A percentile compares a stretch with the other conserved stretches of the same genome.
Evolutionary conservation across 2,888 invertebrate genomes (phyloP).

Genomic region (Cephus rjabovi): DNA sequence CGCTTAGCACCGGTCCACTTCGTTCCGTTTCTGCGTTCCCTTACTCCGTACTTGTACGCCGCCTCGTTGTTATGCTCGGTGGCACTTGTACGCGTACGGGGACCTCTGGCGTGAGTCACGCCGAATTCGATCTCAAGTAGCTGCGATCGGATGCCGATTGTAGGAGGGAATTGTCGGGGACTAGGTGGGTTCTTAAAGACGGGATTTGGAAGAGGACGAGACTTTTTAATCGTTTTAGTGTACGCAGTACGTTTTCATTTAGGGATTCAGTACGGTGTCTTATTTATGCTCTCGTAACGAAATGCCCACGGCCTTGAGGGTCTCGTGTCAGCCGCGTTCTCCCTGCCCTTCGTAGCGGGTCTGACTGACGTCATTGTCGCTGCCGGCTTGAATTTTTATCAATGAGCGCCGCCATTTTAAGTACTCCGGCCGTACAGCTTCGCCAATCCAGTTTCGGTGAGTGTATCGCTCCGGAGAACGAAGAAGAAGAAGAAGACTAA

Average conservation of each 20-base stretch:
- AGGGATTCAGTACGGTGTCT: not conserved
- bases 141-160: not conserved
- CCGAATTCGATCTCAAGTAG: not conserved
- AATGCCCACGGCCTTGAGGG: not conserved
- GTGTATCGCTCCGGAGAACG: not conserved
- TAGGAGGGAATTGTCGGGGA: not conserved
- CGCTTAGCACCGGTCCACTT: not conserved
- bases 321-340: not conserved
- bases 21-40: not conserved
- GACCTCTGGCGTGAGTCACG: not conserved
- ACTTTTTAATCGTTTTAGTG: not conserved
- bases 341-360: not conserved
- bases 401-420: not conserved
- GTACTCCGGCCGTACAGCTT: not conserved
- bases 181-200: not conserved
- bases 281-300: not conserved
- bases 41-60: not conserved
- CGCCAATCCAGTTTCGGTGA: not conserved
- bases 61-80: not conserved
- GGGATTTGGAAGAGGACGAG: not conserved
- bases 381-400: constrained; percentile 5
- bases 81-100: not conserved
- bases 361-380: not conserved
- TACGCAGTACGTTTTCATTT: not conserved
- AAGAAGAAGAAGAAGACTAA: constrained; percentile 15